Evolutionary conservation across 2,888 invertebrate genomes (phyloP).

Genomic region (Aphidoletes aphidimyza): DNA sequence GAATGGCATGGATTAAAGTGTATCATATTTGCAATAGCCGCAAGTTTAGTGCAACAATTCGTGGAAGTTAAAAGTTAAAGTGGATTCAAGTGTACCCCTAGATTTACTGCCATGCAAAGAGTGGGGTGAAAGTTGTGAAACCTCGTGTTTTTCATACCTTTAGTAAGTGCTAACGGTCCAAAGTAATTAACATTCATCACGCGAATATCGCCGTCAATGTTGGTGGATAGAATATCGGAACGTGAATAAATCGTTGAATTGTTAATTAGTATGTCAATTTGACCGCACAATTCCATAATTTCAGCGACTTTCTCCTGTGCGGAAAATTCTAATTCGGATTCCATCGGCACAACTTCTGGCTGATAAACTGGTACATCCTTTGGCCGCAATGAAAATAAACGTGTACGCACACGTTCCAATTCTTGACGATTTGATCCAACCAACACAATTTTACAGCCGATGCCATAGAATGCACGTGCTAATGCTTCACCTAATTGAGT

Average conservation of each 20-base stretch:
- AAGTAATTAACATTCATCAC: conserved; percentile 96
- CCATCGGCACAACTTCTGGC: conserved; percentile 78
- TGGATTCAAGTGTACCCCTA: too few relatives aligned
- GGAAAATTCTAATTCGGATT: conserved; percentile 76
- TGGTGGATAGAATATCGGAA: conserved; percentile 79
- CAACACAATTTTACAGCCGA: conserved; percentile 86
- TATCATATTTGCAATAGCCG: too few relatives aligned
- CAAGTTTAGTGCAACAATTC: too few relatives aligned
- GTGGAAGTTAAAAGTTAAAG: too few relatives aligned
- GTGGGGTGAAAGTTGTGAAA: too few relatives aligned
- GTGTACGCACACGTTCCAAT: conserved; percentile 81
- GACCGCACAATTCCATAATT: conserved; percentile 76
- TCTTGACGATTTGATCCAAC: conserved; percentile 82
- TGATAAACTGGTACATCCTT: conserved; percentile 70
- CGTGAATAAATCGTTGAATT: conserved; percentile 88
- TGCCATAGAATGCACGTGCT: conserved; percentile 83
- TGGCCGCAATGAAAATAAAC: conserved; percentile 69
- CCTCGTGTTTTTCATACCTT: conserved; percentile 77
- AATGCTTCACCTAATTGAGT: conserved; percentile 94
- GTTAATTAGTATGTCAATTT: conserved; percentile 89
- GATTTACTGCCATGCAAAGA: too few relatives aligned
- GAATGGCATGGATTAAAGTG: too few relatives aligned
- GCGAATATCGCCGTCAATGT: conserved; percentile 82
- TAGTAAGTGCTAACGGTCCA: conserved; percentile 90
- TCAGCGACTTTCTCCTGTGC: conserved; percentile 73